Conservation (phyloP, 1,140 invertebrate species). For the Leptinotarsa defecta region DNA sequence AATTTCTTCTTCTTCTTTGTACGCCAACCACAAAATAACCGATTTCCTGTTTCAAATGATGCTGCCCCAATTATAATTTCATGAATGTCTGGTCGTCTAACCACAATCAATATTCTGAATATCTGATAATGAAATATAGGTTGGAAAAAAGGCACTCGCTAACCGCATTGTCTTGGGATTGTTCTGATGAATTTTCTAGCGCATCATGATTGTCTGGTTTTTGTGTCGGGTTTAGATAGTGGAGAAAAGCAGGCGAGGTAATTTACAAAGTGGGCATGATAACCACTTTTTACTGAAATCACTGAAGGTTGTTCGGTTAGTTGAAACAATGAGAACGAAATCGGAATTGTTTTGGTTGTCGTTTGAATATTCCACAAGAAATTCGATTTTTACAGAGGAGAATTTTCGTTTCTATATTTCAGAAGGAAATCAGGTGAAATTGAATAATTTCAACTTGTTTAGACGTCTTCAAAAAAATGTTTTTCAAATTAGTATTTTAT, state of each 20-base stretch:
- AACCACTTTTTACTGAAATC: background rate
- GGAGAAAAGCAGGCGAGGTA: background rate
- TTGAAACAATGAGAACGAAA: conserved; percentile 3
- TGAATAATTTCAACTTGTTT: too few relatives aligned
- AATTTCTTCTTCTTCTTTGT: background rate
- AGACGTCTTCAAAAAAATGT: too few relatives aligned
- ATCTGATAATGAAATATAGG: conserved; percentile 14
- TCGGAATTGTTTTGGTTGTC: background rate
- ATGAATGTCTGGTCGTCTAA: conserved; percentile 7
- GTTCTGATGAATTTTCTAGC: background rate
- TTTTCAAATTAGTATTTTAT: too few relatives aligned
- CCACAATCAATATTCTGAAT: conserved; percentile 10
- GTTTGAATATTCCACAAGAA: background rate
- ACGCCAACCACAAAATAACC: conserved; percentile 14
- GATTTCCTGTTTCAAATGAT: conserved; percentile 17
- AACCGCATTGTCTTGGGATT: conserved; percentile 8
- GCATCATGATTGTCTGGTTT: conserved; percentile 5
- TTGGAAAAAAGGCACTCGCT: background rate
- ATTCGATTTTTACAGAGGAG: background rate
- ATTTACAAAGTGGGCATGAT: background rate
- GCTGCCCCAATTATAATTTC: conserved; percentile 14
- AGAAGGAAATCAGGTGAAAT: too few relatives aligned
- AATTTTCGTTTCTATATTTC: too few relatives aligned
- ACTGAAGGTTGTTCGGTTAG: background rate
- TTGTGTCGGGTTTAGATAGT: background rate